These are phyloP conservation scores for Oreochromis grahami DNA, from an alignment of 2,797 vertebrate species.

Conservation along the genomic window DNA sequence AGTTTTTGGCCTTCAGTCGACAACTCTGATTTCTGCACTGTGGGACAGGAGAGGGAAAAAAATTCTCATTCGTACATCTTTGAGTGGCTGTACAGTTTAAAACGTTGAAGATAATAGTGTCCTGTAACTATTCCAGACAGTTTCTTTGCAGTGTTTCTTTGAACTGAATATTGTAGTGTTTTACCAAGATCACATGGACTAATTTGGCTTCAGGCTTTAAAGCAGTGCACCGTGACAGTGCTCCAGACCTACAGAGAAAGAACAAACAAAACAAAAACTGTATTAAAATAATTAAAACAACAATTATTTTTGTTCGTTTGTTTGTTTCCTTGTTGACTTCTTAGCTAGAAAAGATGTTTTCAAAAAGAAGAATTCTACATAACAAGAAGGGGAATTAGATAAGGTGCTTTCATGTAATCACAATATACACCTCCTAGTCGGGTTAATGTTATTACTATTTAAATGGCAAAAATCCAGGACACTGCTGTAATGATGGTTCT, in stretches of 20 bases:
- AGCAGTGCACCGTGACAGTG: background rate
- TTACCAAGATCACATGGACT: background rate
- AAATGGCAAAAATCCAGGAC: background rate
- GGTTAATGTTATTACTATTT: background rate
- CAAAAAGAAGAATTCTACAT: background rate
- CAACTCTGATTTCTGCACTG: background rate
- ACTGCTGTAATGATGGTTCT: background rate
- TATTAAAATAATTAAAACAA: background rate
- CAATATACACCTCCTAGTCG: background rate
- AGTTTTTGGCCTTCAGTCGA: background rate
- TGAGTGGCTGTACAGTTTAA: too few species aligned
- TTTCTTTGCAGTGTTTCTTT: background rate
- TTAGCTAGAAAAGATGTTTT: background rate
- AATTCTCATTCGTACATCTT: background rate
- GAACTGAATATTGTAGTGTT: background rate
- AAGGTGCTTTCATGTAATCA: background rate
- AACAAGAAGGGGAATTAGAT: background rate
- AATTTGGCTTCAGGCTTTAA: background rate
- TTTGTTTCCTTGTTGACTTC: background rate
- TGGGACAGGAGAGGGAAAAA: background rate
- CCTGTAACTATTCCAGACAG: background rate
- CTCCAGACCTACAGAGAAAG: background rate
- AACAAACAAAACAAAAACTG: background rate
- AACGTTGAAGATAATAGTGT: background rate
- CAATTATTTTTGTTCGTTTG: background rate